Base-by-base conservation (phyloP, 2,797 vertebrate species). In the Steatocranus sp. region DNA sequence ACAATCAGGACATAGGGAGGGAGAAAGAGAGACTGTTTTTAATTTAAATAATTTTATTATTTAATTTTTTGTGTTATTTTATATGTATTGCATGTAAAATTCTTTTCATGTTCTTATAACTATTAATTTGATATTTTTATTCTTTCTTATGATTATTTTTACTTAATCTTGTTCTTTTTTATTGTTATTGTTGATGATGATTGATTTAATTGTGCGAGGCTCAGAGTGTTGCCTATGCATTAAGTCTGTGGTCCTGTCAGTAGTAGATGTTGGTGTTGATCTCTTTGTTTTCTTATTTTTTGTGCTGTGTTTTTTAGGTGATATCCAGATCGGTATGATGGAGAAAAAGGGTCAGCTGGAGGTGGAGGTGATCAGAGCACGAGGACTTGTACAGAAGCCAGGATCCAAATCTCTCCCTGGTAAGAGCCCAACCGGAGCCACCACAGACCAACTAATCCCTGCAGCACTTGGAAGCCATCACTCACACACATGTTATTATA, bases 301-400 rank as follows among this genome's bases (percentile, higher is more conserved):
- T 27, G 0, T 1, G 36, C 6, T 23, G 7, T 46, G 9, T 48
- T 76, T 41, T 78, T 36, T 87, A 99, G 98, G 98, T 86, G 98
- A 99, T 87, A 99, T 99, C 92, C 98, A 99, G 90, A 99, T 99
- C 23, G 98, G 98, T 83, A 99, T 99, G 98, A 97, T 99, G 88
- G 98, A 99, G 93, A 99, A 98, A 92, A 99, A 99, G 89, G 97
- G 98, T 15, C 97, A 99, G 46, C 95, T 99, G 93, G 98, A 99
- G 96, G 98, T 99, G 79, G 98, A 99, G 93, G 98, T 99, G 75
- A 99, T 99, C 86, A 95, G 98, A 93, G 98, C 98, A 20, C 97
- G 98, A 81, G 98, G 98, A 84, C 97, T 99, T 68, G 97, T 95
- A 7, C 98, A 99, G 87, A 99, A 99, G 88, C 97, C 98, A 80